These are phyloP conservation scores for Cyanoramphus novaezelandiae DNA, from an alignment of 2,113 vertebrate genomes.

Conservation along the genomic window DNA sequence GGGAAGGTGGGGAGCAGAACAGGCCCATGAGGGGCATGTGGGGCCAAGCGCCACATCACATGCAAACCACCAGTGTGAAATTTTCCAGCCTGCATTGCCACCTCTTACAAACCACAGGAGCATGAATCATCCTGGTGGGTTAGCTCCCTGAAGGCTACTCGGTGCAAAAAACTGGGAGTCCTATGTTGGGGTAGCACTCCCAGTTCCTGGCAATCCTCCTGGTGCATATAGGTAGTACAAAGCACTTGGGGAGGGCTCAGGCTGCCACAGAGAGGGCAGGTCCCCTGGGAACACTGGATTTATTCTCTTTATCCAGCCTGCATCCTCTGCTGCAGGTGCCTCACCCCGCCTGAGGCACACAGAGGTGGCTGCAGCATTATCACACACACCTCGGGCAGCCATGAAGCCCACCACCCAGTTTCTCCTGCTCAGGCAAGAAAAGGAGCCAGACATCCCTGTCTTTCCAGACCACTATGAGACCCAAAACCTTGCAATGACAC, in stretches of 20 bases:
- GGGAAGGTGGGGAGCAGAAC: neutral
- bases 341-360: neutral
- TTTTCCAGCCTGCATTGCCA: neutral
- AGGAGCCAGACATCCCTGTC: neutral
- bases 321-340: neutral
- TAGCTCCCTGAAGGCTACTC: neutral
- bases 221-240: neutral
- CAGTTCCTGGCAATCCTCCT: slow-evolving; percentile 35
- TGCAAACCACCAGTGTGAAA: neutral
- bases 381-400: neutral
- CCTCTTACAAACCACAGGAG: neutral
- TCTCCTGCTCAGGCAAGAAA: neutral
- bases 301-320: neutral
- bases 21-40: rapidly evolving
- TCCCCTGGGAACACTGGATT: neutral
- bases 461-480: neutral
- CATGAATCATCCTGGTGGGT: slow-evolving; percentile 23
- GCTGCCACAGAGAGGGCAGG: neutral
- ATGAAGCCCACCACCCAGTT: neutral
- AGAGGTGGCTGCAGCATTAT: neutral
- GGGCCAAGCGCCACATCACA: neutral
- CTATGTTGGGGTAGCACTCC: neutral
- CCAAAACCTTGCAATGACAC: neutral
- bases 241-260: neutral
- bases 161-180: neutral